These are phyloP conservation scores for Phocides pigmalion DNA, from an alignment of 1,140 invertebrate genomes.

Conservation along the genomic window DNA sequence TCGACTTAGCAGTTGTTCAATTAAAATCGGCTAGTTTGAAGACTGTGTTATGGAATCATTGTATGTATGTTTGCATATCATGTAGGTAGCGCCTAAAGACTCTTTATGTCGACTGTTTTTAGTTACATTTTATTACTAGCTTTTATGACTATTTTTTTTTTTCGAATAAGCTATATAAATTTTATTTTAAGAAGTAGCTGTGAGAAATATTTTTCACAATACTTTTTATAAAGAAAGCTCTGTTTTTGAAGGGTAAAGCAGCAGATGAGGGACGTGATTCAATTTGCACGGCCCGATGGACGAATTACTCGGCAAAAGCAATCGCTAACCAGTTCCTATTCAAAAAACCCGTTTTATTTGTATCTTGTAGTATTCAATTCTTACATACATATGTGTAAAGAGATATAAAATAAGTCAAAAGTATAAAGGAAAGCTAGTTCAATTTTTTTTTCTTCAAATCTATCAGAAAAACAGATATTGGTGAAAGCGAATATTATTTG, in stretches of 20 bases:
- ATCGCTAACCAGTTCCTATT: slow-evolving; percentile 28
- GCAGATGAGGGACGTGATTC: slow-evolving; percentile 75
- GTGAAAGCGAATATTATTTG: too few relatives aligned
- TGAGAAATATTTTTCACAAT: not conserved
- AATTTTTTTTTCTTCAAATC: too few relatives aligned
- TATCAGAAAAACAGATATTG: too few relatives aligned
- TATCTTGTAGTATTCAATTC: slow-evolving; percentile 3
- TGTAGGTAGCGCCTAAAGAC: too few relatives aligned
- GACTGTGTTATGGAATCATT: too few relatives aligned
- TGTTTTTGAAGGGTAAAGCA: slow-evolving; percentile 24
- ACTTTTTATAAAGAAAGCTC: slow-evolving; percentile 10
- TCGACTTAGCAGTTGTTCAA: too few relatives aligned
- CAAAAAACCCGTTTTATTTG: slow-evolving; percentile 2
- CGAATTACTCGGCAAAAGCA: slow-evolving; percentile 61
- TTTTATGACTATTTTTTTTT: not conserved
- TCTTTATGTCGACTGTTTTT: too few relatives aligned
- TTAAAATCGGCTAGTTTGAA: too few relatives aligned
- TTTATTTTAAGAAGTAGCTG: not conserved
- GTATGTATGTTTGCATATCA: too few relatives aligned
- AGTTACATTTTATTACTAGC: too few relatives aligned
- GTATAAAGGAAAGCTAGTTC: too few relatives aligned
- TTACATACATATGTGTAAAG: not conserved
- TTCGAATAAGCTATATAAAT: not conserved
- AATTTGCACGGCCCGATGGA: slow-evolving; percentile 75
- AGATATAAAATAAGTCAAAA: too few relatives aligned